Conservation (phyloP, 1,140 invertebrate species). For the Scaptomyza montana region DNA sequence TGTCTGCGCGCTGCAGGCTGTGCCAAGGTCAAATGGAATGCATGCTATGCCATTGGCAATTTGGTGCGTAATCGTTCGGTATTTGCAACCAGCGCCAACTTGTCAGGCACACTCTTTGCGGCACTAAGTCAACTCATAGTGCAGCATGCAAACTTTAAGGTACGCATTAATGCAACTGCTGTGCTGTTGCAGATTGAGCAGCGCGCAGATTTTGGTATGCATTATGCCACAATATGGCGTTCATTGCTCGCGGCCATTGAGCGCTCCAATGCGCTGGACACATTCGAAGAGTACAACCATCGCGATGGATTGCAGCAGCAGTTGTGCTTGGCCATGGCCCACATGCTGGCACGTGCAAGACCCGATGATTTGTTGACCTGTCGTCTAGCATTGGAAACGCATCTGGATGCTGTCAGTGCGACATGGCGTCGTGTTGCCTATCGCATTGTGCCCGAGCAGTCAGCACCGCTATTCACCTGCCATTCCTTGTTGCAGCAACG, state of each 20-base stretch:
- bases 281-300: constrained; percentile 92
- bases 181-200: constrained; percentile 87
- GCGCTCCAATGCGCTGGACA: constrained; percentile 89
- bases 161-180: constrained; percentile 91
- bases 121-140: constrained; percentile 84
- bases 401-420: constrained; percentile 55
- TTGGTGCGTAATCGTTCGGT: constrained; percentile 88
- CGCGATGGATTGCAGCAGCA: constrained; percentile 89
- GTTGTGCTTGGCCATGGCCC: constrained; percentile 69
- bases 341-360: constrained; percentile 57
- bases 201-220: constrained; percentile 86
- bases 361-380: constrained; percentile 47
- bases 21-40: constrained; percentile 96
- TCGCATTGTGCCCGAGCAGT: constrained; percentile 76
- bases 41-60: constrained; percentile 93
- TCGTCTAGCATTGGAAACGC: constrained; percentile 36
- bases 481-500: constrained; percentile 55
- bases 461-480: constrained; percentile 73
- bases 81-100: constrained; percentile 72
- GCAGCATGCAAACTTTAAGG: constrained; percentile 87
- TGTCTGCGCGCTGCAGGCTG: constrained; percentile 88
- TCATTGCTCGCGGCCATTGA: constrained; percentile 88
- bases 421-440: constrained; percentile 75
- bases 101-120: constrained; percentile 83
- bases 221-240: constrained; percentile 88